Conservation (phyloP, 1,140 invertebrate genomes). For the Drosophila littoralis region DNA sequence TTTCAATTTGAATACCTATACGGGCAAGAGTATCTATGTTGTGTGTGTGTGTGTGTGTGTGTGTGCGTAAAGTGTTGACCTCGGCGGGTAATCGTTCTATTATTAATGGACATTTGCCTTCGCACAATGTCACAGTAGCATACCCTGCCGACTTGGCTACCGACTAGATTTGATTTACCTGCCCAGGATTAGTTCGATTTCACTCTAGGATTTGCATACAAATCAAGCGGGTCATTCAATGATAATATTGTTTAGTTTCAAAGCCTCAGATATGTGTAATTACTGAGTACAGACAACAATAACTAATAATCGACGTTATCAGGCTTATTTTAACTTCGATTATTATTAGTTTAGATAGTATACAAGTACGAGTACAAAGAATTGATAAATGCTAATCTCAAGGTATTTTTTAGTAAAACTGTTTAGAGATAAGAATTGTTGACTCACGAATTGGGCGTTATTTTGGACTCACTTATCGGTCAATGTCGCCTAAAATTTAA, state of each 20-base stretch:
- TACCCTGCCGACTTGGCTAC: slow-evolving; percentile 47
- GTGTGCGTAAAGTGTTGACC: slow-evolving; percentile 73
- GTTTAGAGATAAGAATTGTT: neutral
- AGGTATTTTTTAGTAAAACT: neutral
- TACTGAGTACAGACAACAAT: neutral
- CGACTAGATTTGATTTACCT: slow-evolving; percentile 54
- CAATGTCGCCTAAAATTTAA: slow-evolving; percentile 18
- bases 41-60: slow-evolving; percentile 23
- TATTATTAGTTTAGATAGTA: neutral
- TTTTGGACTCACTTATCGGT: slow-evolving; percentile 15
- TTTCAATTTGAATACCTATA: slow-evolving; percentile 71
- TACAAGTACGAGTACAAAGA: neutral
- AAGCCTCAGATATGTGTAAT: neutral
- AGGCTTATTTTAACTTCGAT: neutral
- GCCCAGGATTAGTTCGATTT: slow-evolving; percentile 56
- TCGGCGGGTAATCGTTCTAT: slow-evolving; percentile 73
- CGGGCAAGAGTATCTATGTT: slow-evolving; percentile 34
- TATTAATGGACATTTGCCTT: slow-evolving; percentile 69
- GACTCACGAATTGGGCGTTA: neutral
- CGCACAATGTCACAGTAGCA: slow-evolving; percentile 69
- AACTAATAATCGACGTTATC: neutral
- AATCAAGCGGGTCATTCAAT: slow-evolving; percentile 9
- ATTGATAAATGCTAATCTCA: neutral
- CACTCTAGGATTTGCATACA: slow-evolving; percentile 20
- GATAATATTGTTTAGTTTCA: neutral